Percentiles rank a stretch among this genome's conserved stretches.
Evolutionary conservation across 2,888 invertebrate species (phyloP).

Genomic region (Limnephilus auricula): DNA sequence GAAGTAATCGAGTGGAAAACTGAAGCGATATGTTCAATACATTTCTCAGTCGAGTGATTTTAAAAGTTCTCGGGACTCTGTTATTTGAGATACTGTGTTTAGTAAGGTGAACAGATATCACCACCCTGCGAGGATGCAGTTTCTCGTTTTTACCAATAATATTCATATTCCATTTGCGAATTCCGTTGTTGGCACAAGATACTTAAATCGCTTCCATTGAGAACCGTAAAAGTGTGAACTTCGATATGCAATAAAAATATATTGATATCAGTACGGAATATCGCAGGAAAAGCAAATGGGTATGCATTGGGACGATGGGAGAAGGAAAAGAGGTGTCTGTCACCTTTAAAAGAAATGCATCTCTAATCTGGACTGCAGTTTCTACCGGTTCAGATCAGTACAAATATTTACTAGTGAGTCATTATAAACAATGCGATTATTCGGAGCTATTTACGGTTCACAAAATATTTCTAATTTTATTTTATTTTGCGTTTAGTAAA

Average conservation of each 20-base stretch:
- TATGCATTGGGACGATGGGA: neutral
- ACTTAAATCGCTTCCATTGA: neutral
- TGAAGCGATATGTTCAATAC: neutral
- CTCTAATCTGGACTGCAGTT: no score
- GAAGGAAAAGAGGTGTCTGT: neutral
- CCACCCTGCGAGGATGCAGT: neutral
- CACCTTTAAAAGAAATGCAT: no score
- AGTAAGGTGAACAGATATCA: neutral
- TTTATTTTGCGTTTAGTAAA: no score
- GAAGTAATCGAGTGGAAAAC: neutral
- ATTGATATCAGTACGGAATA: neutral
- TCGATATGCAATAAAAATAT: neutral
- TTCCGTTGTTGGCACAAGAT: neutral
- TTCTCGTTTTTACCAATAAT: neutral
- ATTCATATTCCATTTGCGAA: neutral
- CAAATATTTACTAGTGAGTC: neutral
- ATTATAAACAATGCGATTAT: neutral
- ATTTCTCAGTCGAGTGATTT: neutral
- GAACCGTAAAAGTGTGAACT: neutral
- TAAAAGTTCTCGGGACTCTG: neutral
- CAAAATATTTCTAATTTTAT: no score
- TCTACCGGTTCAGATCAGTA: no score
- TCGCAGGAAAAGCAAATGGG: neutral
- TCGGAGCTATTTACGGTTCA: neutral
- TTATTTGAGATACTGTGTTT: neutral